These are phyloP conservation scores for Machimus atricapillus DNA, from an alignment of 2,888 invertebrate genomes.

Conservation along the genomic window DNA sequence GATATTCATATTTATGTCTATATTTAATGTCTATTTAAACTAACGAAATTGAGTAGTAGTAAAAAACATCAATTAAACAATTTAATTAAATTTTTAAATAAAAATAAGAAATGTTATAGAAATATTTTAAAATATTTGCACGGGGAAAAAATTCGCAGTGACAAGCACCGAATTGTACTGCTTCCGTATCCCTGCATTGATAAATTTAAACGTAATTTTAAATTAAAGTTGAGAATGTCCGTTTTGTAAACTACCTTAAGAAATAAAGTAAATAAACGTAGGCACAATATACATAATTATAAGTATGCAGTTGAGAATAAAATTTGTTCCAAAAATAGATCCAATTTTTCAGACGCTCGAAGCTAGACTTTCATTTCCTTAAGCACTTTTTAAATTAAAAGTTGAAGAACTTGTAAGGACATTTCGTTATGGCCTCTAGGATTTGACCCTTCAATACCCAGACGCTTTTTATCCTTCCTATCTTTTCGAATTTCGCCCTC, in stretches of 20 bases:
- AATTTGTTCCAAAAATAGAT: neutral
- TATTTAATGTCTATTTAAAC: no score
- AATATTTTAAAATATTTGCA: no score
- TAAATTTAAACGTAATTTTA: neutral
- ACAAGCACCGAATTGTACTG: no score
- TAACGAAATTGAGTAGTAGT: no score
- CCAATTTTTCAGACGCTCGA: neutral
- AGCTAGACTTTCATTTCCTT: neutral
- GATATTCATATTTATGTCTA: no score
- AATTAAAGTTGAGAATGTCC: no score
- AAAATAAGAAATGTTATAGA: no score
- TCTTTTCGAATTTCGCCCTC: neutral
- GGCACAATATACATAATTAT: no score
- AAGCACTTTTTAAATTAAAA: neutral
- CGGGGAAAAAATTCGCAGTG: no score
- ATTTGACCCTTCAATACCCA: neutral
- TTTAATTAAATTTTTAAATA: no score
- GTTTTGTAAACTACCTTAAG: neutral
- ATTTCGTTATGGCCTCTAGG: neutral
- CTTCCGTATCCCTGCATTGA: neutral
- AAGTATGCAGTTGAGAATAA: neutral
- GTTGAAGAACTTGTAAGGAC: neutral
- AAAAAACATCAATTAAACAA: no score
- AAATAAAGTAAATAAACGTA: neutral
- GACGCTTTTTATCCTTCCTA: neutral